Percentiles rank a stretch among this genome's conserved stretches.
These are phyloP conservation scores for Hippopotamyrus pictus DNA, from an alignment of 2,797 vertebrate species.

Conservation along the genomic window DNA sequence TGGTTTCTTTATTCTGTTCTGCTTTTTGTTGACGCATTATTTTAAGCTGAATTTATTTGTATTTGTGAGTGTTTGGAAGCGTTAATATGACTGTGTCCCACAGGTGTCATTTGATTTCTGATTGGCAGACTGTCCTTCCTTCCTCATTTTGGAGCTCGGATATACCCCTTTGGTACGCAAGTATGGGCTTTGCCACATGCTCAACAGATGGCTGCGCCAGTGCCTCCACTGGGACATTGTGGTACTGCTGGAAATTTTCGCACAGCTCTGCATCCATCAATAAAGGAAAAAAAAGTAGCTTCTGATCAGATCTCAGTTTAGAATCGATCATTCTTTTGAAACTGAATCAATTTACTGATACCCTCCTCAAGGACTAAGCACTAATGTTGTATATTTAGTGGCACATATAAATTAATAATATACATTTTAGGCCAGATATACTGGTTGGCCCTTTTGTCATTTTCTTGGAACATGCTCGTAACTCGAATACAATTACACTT, in stretches of 20 bases:
- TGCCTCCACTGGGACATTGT: background rate
- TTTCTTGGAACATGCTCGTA: background rate
- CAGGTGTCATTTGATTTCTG: background rate
- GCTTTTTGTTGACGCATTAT: background rate
- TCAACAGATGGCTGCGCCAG: background rate
- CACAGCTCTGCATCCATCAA: background rate
- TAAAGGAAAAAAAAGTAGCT: background rate
- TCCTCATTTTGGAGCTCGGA: background rate
- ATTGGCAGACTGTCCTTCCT: background rate
- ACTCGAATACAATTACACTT: background rate
- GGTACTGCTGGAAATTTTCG: background rate
- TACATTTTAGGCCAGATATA: background rate
- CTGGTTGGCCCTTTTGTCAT: background rate
- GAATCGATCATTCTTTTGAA: background rate
- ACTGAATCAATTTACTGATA: background rate
- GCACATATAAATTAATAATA: background rate
- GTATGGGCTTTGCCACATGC: background rate
- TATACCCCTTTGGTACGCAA: background rate
- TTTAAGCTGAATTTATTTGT: background rate
- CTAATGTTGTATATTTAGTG: background rate
- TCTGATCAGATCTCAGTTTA: background rate
- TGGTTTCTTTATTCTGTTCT: background rate
- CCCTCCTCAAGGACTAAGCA: background rate
- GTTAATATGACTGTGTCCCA: background rate
- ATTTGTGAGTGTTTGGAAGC: background rate